A percentile compares a stretch with the other conserved stretches of the same genome.
Conservation (phyloP, 2,797 vertebrate genomes). For the Chelon auratus region DNA sequence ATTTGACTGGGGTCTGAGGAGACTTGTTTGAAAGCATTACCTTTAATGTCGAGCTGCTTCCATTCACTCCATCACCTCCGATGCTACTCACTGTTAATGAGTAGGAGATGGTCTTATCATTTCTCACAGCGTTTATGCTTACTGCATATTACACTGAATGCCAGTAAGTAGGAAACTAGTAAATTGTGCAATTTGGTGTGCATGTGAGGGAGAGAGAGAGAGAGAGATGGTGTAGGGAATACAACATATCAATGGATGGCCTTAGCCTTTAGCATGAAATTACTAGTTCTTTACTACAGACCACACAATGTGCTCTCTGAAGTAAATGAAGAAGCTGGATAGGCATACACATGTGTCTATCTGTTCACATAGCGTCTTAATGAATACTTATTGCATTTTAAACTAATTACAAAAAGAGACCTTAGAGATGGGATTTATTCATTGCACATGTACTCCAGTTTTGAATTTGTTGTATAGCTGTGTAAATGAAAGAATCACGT, state of each 20-base stretch:
- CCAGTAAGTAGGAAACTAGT: conserved; percentile 24
- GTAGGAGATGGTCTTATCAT: conserved; percentile 14
- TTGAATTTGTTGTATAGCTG: conserved; percentile 1
- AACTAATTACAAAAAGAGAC: conserved; percentile 26
- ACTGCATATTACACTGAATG: conserved; percentile 10
- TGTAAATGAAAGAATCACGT: neutral
- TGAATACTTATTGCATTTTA: conserved; percentile 41
- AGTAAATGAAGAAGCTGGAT: conserved; percentile 24
- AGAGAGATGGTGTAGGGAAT: neutral
- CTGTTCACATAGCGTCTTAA: conserved; percentile 13
- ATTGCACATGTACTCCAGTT: neutral
- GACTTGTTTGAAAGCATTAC: conserved; percentile 52
- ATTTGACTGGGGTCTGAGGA: conserved; percentile 45
- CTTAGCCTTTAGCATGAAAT: conserved; percentile 44
- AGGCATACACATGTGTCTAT: neutral
- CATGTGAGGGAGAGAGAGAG: neutral
- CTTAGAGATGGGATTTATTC: conserved; percentile 39
- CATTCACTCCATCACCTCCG: conserved; percentile 38
- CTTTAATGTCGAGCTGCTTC: conserved; percentile 38
- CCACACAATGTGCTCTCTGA: conserved; percentile 35
- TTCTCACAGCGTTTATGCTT: conserved; percentile 30
- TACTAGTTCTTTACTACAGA: conserved; percentile 31
- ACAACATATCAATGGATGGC: conserved; percentile 33
- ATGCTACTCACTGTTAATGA: conserved; percentile 50
- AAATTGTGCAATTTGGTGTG: conserved; percentile 7